Base-by-base conservation (phyloP, 2,888 invertebrate genomes). In the Malthinus seriepunctatus region DNA sequence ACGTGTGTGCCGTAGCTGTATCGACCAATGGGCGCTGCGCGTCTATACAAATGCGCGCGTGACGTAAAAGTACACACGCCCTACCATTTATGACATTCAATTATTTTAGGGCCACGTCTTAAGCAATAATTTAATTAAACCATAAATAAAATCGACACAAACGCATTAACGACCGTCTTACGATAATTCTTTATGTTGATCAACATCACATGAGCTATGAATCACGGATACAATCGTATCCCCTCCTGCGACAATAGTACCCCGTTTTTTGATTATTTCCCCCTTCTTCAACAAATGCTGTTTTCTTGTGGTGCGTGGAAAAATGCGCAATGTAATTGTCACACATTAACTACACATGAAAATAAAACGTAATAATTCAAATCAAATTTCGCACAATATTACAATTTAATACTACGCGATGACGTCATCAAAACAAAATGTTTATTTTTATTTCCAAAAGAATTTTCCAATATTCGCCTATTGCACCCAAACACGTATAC, bases 1-100 rank as follows among this genome's bases (percentile, higher is more conserved):
- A 69, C 69, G 69, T 69, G 69, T 67, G 67, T 64, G 54, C 60
- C 53, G 61, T 56, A 57, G 76, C 76, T 77, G 68, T 79, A 79
- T 80, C 79, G 79, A 80, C 80, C 79, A 80, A 80, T 80, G 73
- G 78, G 68, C 73, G 73, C 65, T 67, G 75, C 74, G 64, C 66
- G 55, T 66, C 62, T 59, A 59, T 55, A 61, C 56, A 58, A 66
- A 61, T 66, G 64, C 68, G 79, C 79, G 78, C 78, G 78, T 79
- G 79, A 80, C 79, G 79, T 78, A 78, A 78, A 76, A 72, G 69
- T 53, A 52, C 51, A 61, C 63, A 62, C 62, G 62, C 62, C 62
- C 62, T 58, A 39, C 54, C 35, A 32, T 49, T 48, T 31, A 42
- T 37, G 49, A 35, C 59, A 51, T 56, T 60, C 48, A 51, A 49